A percentile compares a stretch with the other conserved stretches of the same genome.
Evolutionary conservation across 2,113 vertebrate genomes (phyloP).

Genomic region (Speoplatyrhinus poulsoni): DNA sequence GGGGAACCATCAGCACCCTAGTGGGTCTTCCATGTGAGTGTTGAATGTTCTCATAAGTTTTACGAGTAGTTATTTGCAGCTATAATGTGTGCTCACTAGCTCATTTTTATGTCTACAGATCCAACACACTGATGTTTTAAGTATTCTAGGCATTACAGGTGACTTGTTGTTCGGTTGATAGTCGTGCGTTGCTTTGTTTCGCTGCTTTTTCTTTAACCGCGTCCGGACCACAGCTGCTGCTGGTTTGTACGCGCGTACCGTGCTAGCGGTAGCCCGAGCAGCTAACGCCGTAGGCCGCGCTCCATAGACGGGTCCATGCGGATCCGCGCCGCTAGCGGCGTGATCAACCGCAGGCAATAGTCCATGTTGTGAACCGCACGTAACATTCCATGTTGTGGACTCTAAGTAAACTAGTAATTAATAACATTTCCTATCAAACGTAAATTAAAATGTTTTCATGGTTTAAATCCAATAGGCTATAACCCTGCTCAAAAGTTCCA

Average conservation of each 20-base stretch:
- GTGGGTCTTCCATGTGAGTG: conserved; percentile 68
- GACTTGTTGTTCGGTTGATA: background rate
- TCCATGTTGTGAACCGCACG: background rate
- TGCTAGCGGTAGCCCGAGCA: conserved; percentile 62
- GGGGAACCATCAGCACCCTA: conserved; percentile 59
- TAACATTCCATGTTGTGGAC: too few relatives aligned
- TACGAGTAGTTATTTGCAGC: conserved; percentile 24
- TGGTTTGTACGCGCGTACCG: conserved; percentile 43
- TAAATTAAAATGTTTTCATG: too few relatives aligned
- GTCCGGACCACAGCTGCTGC: background rate
- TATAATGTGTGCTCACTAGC: background rate
- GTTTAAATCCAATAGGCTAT: too few relatives aligned
- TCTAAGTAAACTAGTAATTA: too few relatives aligned
- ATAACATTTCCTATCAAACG: too few relatives aligned
- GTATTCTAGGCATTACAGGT: background rate
- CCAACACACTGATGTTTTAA: background rate
- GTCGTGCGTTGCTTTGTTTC: background rate
- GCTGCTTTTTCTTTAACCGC: conserved; percentile 5
- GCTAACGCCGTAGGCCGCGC: conserved; percentile 54
- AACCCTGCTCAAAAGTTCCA: too few relatives aligned
- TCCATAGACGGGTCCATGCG: conserved; percentile 11
- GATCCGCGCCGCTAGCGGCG: conserved; percentile 34
- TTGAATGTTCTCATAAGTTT: conserved; percentile 45
- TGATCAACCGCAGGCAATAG: background rate
- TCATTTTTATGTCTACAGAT: background rate